Evolutionary conservation across 64 coral and sea anemone genomes (phyloP).

Genomic region (Exaiptasia diaphana): DNA sequence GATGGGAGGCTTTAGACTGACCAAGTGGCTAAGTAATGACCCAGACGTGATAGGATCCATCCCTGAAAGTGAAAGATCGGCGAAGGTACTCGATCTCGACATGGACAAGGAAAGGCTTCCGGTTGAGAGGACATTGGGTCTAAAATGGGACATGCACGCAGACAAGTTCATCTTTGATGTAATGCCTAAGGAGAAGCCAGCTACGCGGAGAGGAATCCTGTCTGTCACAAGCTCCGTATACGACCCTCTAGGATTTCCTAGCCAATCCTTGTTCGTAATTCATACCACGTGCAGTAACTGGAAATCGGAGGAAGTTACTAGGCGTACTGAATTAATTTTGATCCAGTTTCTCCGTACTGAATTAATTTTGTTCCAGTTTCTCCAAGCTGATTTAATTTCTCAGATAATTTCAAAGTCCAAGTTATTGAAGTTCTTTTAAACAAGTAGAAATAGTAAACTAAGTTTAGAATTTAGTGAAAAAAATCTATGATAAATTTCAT

Average conservation of each 20-base stretch:
- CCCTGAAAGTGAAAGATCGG: not conserved
- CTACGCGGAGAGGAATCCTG: constrained; percentile 16
- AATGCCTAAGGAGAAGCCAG: not conserved
- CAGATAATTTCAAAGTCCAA: no score
- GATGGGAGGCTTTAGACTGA: constrained; percentile 23
- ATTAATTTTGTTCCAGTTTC: no score
- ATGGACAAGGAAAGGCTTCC: constrained; percentile 14
- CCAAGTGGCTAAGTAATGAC: constrained; percentile 1
- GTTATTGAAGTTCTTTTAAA: no score
- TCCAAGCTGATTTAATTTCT: no score
- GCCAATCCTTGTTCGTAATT: no score
- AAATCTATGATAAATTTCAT: no score
- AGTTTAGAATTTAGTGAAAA: no score
- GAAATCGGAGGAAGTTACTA: no score
- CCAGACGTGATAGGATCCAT: not conserved
- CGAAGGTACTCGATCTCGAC: constrained; percentile 1
- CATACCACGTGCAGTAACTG: no score
- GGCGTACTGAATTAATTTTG: no score
- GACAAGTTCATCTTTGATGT: not conserved
- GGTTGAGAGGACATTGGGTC: constrained; percentile 4
- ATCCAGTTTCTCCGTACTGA: no score
- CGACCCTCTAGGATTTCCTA: constrained; percentile 20
- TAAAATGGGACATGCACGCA: constrained; percentile 15
- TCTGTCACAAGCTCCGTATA: constrained; percentile 18
- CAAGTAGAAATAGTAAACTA: no score